Percentiles rank a stretch among this genome's conserved stretches.
phyloP scores from a whole-genome alignment of 2,888 invertebrate genomes.

The Synergus itoensis region DNA sequence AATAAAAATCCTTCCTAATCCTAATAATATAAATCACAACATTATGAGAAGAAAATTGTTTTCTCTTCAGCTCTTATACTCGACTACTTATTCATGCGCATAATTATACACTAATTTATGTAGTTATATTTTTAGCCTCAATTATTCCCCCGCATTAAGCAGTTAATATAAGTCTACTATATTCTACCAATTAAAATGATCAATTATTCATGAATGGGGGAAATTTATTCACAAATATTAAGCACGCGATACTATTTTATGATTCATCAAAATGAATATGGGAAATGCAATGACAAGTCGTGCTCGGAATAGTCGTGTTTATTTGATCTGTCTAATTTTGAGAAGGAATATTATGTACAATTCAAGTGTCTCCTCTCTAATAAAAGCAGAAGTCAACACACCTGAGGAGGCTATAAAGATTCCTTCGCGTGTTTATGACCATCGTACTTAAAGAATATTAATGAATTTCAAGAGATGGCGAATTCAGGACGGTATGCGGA shows the following conservation, averaged over 20 bases:
- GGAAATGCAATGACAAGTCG: neutral
- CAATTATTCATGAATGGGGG: neutral
- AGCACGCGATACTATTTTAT: neutral
- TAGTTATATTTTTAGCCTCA: neutral
- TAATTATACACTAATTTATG: neutral
- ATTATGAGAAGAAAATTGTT: neutral
- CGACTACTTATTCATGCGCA: neutral
- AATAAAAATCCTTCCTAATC: neutral
- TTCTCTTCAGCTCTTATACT: neutral
- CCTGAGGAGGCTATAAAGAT: slow-evolving; percentile 11
- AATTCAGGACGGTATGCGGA: slow-evolving; percentile 12
- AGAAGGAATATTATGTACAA: neutral
- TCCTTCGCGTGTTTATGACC: slow-evolving; percentile 27
- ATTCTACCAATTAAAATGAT: neutral
- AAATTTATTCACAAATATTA: neutral
- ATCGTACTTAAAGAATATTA: slow-evolving; percentile 33
- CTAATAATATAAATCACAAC: neutral
- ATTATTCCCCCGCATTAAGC: neutral
- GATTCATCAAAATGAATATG: neutral
- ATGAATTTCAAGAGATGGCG: slow-evolving; percentile 23
- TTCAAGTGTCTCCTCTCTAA: neutral
- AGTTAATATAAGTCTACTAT: neutral
- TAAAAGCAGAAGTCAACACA: neutral
- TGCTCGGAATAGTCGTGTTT: neutral
- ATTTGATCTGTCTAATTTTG: neutral